phyloP scores from a whole-genome alignment of 2,888 invertebrate species.

The Noctua fimbriata region DNA sequence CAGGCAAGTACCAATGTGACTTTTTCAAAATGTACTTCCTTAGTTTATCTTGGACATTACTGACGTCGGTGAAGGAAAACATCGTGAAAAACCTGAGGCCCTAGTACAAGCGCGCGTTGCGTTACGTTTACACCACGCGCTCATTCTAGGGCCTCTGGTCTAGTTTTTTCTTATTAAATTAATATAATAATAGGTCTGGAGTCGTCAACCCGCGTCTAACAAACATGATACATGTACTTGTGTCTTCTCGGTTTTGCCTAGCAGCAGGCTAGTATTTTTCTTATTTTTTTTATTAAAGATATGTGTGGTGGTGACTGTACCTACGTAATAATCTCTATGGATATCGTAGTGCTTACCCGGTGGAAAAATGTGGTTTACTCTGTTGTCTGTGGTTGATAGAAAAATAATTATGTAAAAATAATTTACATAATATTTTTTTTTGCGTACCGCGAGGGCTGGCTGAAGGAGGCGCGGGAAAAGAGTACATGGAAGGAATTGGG shows the following conservation, averaged over 20 bases:
- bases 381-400: slow-evolving; percentile 3
- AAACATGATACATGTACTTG: too few relatives aligned
- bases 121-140: too few relatives aligned
- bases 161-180: too few relatives aligned
- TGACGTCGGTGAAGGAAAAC: too few relatives aligned
- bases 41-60: background rate
- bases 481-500: too few relatives aligned
- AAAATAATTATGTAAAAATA: slow-evolving; percentile 1
- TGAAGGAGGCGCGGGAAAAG: too few relatives aligned
- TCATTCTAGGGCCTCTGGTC: too few relatives aligned
- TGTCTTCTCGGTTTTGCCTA: background rate
- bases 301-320: background rate
- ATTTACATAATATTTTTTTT: too few relatives aligned
- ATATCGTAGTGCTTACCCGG: slow-evolving; percentile 30
- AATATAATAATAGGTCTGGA: too few relatives aligned
- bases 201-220: background rate
- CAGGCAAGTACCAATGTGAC: background rate
- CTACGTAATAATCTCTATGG: slow-evolving; percentile 26
- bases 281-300: background rate
- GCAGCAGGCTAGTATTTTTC: background rate
- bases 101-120: too few relatives aligned
- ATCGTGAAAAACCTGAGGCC: too few relatives aligned
- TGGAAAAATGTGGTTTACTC: slow-evolving; percentile 25
- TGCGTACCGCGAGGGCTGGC: too few relatives aligned
- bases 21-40: background rate